phyloP scores from a whole-genome alignment of 2,888 invertebrate genomes.

The Fragum fragum region DNA sequence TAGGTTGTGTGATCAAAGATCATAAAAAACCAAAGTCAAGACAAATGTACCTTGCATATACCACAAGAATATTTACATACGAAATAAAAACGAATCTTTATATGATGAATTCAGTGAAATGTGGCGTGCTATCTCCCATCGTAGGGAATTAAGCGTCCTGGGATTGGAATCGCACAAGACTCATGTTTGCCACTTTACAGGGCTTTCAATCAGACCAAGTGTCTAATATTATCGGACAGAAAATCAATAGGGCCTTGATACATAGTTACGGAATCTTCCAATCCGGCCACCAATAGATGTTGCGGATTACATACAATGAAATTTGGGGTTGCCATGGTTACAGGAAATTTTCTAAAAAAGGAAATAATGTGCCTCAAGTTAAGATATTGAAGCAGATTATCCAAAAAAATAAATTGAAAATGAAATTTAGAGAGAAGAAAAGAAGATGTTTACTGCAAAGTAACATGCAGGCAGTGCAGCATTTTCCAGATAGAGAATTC shows the following conservation, averaged over 20 bases:
- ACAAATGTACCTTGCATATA: slow-evolving; percentile 23
- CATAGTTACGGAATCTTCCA: slow-evolving; percentile 48
- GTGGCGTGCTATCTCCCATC: slow-evolving; percentile 56
- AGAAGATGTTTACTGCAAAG: background rate
- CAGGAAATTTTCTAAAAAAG: slow-evolving; percentile 30
- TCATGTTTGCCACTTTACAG: slow-evolving; percentile 67
- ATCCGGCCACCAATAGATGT: slow-evolving; percentile 33
- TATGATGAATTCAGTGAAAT: slow-evolving; percentile 43
- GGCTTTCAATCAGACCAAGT: slow-evolving; percentile 61
- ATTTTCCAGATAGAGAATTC: background rate
- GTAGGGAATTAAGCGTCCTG: slow-evolving; percentile 32
- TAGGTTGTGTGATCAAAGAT: background rate
- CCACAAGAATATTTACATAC: slow-evolving; percentile 33
- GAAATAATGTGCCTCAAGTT: background rate
- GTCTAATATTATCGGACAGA: slow-evolving; percentile 67
- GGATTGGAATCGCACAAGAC: slow-evolving; percentile 60
- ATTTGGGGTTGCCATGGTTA: slow-evolving; percentile 57
- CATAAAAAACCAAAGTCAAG: background rate
- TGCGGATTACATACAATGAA: slow-evolving; percentile 54
- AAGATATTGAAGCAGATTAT: slow-evolving; percentile 2
- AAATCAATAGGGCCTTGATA: slow-evolving; percentile 64
- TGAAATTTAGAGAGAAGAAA: background rate
- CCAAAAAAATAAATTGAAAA: background rate
- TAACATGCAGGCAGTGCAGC: background rate
- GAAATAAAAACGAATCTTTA: slow-evolving; percentile 33